Evolutionary conservation across 2,113 vertebrate species (phyloP), one percentile per base, ranked within the genome.

Genomic region (Coreoperca whiteheadi): DNA sequence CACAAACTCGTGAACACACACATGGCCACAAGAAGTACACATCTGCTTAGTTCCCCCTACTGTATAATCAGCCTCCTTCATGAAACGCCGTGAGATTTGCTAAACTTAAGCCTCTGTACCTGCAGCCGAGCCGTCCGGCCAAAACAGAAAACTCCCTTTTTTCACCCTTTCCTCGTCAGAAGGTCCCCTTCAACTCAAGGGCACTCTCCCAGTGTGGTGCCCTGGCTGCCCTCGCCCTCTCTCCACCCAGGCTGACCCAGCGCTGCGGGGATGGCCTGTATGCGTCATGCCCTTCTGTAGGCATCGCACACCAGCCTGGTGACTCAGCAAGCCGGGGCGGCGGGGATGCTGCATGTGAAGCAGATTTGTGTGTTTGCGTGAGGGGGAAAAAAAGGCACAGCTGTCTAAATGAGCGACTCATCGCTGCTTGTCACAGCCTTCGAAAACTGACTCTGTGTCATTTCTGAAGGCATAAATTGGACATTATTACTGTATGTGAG

Each of bases 241-340:
- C 15, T 30, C 67, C 28, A 10, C 67, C 59, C 68, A 8, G 46
- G 75, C 80, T 50, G 63, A 76, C 80, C 41, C 74, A 3, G 79
- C 60, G 2, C 86, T 82, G 79, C 37, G 41, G 76, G 81, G 80
- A n/a, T 2, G 85, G 81, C 65, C 75, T 70, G 75, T 66, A 7
- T 91, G 90, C 68, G 78, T 92, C 90, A 90, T 70, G 69, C 59
- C 82, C 75, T 69, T 88, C 78, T 86, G 76, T 8, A 74, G 87
- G 69, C 85, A 64, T 67, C 75, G 51, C 81, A 80, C 80, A 67
- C 54, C 73, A 73, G 85, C 72, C 61, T 4, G 59, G 68, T 94
- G 93, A 94, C 84, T 95, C 93, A 91, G 83, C 87, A 59, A 63
- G 48, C 56, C 10, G 21, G 46, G 85, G 85, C 90, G 67, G 88